These are phyloP conservation scores for Plectropomus leopardus DNA, from an alignment of 2,113 vertebrate species.

Conservation along the genomic window DNA sequence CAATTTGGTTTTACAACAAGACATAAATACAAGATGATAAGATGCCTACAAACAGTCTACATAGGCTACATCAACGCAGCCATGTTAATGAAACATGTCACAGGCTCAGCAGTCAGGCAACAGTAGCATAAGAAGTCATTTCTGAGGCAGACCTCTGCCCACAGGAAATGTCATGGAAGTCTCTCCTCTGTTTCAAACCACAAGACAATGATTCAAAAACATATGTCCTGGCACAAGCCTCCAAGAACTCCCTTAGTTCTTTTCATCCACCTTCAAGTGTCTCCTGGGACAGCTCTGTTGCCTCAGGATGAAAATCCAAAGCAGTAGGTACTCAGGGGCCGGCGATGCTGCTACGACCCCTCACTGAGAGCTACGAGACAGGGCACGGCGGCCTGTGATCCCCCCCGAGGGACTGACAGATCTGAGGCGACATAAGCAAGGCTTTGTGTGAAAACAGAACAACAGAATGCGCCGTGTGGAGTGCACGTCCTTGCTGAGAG, in stretches of 20 bases:
- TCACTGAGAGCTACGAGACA: slow-evolving; percentile 21
- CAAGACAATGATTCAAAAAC: slow-evolving; percentile 18
- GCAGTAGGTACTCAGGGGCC: neutral
- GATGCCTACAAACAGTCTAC: too few species aligned
- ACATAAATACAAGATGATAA: too few species aligned
- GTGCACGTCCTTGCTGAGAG: slow-evolving; percentile 52
- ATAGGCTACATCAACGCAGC: neutral
- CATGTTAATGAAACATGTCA: slow-evolving; percentile 6
- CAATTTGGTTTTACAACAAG: too few species aligned
- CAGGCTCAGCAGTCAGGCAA: slow-evolving; percentile 3
- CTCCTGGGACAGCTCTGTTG: slow-evolving; percentile 33
- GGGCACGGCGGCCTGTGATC: slow-evolving; percentile 25
- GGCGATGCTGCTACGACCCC: neutral
- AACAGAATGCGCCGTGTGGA: slow-evolving; percentile 29
- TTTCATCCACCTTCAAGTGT: slow-evolving; percentile 44
- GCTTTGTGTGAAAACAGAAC: slow-evolving; percentile 58
- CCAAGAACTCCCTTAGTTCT: slow-evolving; percentile 1
- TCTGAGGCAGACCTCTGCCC: slow-evolving; percentile 6
- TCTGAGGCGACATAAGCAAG: slow-evolving; percentile 50
- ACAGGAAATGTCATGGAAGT: slow-evolving; percentile 6
- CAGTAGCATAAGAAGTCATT: neutral
- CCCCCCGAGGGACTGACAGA: slow-evolving; percentile 36
- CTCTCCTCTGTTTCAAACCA: slow-evolving; percentile 2
- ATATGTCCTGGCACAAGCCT: slow-evolving; percentile 14
- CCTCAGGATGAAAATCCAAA: slow-evolving; percentile 38